phyloP scores from a whole-genome alignment of 2,113 vertebrate genomes.

The Bothrops jararaca region DNA sequence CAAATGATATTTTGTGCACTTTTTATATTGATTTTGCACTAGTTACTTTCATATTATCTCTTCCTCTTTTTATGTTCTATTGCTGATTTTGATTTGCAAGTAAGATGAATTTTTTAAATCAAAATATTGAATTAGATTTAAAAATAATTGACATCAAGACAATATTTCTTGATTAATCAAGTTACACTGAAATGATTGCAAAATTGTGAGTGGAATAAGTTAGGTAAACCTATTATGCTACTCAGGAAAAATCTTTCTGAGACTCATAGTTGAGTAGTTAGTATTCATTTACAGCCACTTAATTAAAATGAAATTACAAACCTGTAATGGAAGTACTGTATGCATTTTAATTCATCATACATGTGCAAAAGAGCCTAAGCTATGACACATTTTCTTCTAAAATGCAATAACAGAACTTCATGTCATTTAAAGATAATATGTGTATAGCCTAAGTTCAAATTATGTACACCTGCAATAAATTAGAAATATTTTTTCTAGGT shows the following conservation, averaged over 20 bases:
- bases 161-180: slow-evolving; percentile 2
- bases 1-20: background rate
- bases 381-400: background rate
- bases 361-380: background rate
- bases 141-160: background rate
- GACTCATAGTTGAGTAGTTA: background rate
- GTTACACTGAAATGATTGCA: background rate
- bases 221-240: background rate
- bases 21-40: background rate
- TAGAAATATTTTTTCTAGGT: background rate
- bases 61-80: background rate
- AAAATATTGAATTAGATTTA: background rate
- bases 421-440: background rate
- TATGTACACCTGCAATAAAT: background rate
- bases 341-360: background rate
- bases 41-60: background rate
- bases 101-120: background rate
- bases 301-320: background rate
- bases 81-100: background rate
- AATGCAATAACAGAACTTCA: background rate
- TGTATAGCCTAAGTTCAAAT: background rate
- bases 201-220: background rate
- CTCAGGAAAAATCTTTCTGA: background rate
- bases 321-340: background rate
- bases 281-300: background rate